Evolutionary conservation across 2,888 invertebrate species (phyloP), one percentile per base, ranked within the genome.

Genomic region (Luperina nickerlii): DNA sequence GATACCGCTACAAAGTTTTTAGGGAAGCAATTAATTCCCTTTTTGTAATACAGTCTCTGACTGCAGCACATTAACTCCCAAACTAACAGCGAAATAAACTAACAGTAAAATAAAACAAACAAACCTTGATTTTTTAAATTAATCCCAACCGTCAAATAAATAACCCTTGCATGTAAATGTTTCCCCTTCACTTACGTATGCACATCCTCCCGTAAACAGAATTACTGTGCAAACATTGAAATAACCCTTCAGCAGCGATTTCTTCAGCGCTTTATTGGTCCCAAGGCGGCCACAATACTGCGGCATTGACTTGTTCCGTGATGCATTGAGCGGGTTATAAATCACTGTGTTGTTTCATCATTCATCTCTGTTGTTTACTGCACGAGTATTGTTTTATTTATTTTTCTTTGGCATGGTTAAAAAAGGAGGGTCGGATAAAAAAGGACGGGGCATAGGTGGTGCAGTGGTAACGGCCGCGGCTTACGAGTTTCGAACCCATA

Each of bases 191-290:
- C 72, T 77, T 65, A 70, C 63, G 32, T 67, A 77, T 80, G 65
- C 60, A 66, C 42, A 76, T 69, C 66, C 78, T 63, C 78, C 38
- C 48, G 60, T 82, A 83, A 62, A 83, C 79, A 77, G 78, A 81
- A 79, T 81, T 74, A 70, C 65, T 60, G 45, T 27, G 57, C 27
- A 76, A 82, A 77, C 79, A 74, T 80, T 80, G 60, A 80, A 73
- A 70, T 42, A 74, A 68, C 78, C 84, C 81, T 82, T 87, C 70
- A 69, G 62, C 82, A 76, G 27, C 66, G 70, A 82, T 86, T 89
- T 79, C 83, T 87, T 81, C 70, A 69, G 65, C 20, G 24, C 48
- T 74, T 83, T 88, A 89, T 88, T 77, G 79, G 51, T 76, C 88
- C 88, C 89, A 32, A 63, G 88, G 42, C 54, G 76, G 74, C 57